Percentiles rank a stretch among this genome's conserved stretches.
Conservation (phyloP, 2,888 invertebrate species). For the Thymelicus sylvestris region DNA sequence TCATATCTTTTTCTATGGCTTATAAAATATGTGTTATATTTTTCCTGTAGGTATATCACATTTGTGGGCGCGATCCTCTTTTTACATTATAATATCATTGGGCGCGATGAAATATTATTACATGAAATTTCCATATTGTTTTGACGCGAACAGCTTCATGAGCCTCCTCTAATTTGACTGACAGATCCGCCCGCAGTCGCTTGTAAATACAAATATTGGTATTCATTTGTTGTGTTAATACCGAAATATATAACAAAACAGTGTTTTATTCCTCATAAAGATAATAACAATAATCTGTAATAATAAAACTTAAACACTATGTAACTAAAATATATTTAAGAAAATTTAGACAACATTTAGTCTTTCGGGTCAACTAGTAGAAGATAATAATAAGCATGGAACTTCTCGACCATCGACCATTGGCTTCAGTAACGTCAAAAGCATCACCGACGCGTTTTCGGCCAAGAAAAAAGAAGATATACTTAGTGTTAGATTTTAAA, state of each 20-base stretch:
- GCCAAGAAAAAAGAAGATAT: no score
- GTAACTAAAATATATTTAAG: no score
- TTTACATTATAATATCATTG: background rate
- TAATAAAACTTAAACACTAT: no score
- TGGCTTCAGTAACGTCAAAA: no score
- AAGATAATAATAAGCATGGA: no score
- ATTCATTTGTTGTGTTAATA: slow-evolving; percentile 6
- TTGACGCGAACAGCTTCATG: slow-evolving; percentile 35
- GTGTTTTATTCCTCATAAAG: no score
- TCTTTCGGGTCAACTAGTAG: no score
- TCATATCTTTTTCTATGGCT: background rate
- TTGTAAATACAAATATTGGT: slow-evolving; percentile 21
- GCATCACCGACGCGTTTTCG: no score
- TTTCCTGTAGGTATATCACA: slow-evolving; percentile 17
- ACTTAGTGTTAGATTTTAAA: no score
- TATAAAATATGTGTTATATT: slow-evolving; percentile 3
- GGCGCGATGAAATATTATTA: slow-evolving; percentile 24
- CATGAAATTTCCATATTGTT: slow-evolving; percentile 31
- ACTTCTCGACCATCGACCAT: no score
- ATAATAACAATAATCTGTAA: no score
- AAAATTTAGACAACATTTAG: no score
- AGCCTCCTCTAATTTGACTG: slow-evolving; percentile 31
- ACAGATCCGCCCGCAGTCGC: slow-evolving; percentile 15
- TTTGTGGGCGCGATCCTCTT: slow-evolving; percentile 7
- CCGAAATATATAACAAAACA: background rate